A percentile compares a stretch with the other conserved stretches of the same genome.
Conservation (phyloP, 2,888 invertebrate species). For the Lasioglossum leucozonium region DNA sequence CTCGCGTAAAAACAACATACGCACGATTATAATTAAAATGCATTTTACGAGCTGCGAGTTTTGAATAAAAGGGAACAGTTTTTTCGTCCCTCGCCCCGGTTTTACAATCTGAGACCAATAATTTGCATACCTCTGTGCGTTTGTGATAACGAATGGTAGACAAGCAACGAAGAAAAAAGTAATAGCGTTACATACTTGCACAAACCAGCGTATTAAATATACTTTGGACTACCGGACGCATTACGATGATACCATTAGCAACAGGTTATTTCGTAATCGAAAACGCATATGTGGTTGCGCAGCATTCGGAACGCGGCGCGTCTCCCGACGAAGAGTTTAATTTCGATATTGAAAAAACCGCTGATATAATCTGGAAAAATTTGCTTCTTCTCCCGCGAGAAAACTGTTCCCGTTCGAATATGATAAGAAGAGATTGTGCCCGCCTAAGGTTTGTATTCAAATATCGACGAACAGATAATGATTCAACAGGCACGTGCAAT, state of each 20-base stretch:
- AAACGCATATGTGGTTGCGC: background rate
- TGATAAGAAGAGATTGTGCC: slow-evolving; percentile 10
- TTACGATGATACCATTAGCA: slow-evolving; percentile 36
- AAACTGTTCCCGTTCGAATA: slow-evolving; percentile 8
- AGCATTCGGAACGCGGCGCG: slow-evolving; percentile 30
- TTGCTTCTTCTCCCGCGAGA: background rate
- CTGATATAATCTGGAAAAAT: background rate
- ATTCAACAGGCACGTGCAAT: slow-evolving; percentile 27
- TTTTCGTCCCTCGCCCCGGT: background rate
- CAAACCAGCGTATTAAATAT: slow-evolving; percentile 36
- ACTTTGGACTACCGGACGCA: slow-evolving; percentile 36
- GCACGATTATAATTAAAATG: background rate
- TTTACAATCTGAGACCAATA: background rate
- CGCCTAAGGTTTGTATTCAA: slow-evolving; percentile 19
- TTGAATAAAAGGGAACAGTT: background rate
- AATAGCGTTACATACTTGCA: slow-evolving; percentile 30
- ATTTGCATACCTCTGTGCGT: slow-evolving; percentile 5
- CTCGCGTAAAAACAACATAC: background rate
- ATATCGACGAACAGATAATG: slow-evolving; percentile 22
- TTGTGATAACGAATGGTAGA: slow-evolving; percentile 29
- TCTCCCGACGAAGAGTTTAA: slow-evolving; percentile 51
- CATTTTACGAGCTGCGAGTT: background rate
- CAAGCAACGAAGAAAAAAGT: slow-evolving; percentile 30
- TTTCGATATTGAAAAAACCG: slow-evolving; percentile 15
- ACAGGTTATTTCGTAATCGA: slow-evolving; percentile 10